Percentiles rank a stretch among this genome's conserved stretches.
phyloP scores from a whole-genome alignment of 2,113 vertebrate species.

The Montifringilla adamsi region DNA sequence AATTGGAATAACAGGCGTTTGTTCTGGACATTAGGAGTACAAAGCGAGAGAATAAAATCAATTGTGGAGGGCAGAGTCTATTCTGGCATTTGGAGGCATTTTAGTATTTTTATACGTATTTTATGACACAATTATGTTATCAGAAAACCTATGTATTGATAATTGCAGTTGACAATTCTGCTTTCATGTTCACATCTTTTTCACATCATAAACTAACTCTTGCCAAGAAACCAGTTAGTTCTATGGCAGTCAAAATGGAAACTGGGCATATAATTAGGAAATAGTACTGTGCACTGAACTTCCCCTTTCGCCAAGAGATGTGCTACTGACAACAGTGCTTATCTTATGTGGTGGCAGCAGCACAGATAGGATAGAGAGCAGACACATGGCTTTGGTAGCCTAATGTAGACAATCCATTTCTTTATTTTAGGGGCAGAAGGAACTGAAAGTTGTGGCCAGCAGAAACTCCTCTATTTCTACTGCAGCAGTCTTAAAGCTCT shows the following conservation, averaged over 20 bases:
- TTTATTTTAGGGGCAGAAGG: neutral
- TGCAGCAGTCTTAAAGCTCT: neutral
- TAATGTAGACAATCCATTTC: neutral
- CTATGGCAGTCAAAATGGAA: neutral
- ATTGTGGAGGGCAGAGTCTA: neutral
- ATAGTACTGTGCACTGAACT: neutral
- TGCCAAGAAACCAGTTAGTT: neutral
- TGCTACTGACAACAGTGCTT: neutral
- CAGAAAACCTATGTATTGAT: neutral
- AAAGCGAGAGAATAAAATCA: neutral
- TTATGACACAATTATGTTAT: neutral
- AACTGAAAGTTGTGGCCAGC: neutral
- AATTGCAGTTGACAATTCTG: neutral
- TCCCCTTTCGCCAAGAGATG: neutral
- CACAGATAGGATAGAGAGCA: neutral
- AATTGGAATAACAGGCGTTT: neutral
- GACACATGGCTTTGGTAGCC: neutral
- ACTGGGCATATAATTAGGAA: neutral
- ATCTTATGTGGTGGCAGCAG: neutral
- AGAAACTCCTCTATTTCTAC: neutral
- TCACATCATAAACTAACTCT: rapidly evolving
- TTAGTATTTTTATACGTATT: neutral
- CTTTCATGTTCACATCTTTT: rapidly evolving
- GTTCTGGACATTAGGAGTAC: neutral
- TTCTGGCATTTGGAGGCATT: neutral